Percentiles rank a stretch among this genome's conserved stretches.
Evolutionary conservation across 2,797 vertebrate species (phyloP).

Genomic region (Tauraco hartlaubi): DNA sequence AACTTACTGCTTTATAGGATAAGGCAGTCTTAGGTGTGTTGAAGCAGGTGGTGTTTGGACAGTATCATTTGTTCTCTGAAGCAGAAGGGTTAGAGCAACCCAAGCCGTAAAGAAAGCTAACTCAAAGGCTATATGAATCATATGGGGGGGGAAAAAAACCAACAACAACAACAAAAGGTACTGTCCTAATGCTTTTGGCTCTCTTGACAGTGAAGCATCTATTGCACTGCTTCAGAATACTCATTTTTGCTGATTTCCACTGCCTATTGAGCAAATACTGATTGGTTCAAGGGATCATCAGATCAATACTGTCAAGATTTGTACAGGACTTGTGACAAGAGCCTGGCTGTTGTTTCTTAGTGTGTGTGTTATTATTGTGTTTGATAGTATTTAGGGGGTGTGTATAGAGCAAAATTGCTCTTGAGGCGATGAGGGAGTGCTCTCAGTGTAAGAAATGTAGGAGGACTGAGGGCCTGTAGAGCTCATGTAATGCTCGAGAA

Average conservation of each 20-base stretch:
- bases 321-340: not conserved
- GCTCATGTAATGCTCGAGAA: not conserved
- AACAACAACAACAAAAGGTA: not conserved
- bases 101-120: not conserved
- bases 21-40: not conserved
- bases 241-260: not conserved
- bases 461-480: not conserved
- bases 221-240: not conserved
- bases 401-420: not conserved
- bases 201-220: not conserved
- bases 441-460: not conserved
- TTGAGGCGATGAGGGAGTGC: not conserved
- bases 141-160: not conserved
- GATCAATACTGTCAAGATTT: not conserved
- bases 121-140: not conserved
- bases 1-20: not conserved
- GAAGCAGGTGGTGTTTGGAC: not conserved
- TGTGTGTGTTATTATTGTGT: not conserved
- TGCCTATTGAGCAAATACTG: fast-evolving
- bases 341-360: not conserved
- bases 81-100: not conserved
- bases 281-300: fast-evolving
- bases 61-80: not conserved
- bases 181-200: not conserved
- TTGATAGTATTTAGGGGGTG: not conserved